These are phyloP conservation scores for Chrysotoxum bicinctum DNA, from an alignment of 2,888 invertebrate species.

Conservation along the genomic window DNA sequence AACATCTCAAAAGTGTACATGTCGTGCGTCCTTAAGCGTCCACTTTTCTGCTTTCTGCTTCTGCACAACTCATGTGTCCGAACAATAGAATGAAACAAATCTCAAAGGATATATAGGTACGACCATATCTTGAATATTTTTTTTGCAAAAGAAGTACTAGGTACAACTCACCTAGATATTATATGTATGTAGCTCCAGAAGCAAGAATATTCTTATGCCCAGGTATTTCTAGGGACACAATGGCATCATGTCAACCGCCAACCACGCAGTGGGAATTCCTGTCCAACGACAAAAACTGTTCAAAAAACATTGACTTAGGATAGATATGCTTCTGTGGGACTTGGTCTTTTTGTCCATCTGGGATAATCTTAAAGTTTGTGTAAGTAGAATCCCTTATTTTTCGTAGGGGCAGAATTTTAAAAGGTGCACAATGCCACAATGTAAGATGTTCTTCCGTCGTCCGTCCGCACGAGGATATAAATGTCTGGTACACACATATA, in stretches of 20 bases:
- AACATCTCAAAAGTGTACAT: conserved; percentile 33
- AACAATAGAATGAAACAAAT: conserved; percentile 39
- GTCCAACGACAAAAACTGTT: background rate
- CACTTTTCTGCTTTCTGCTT: conserved; percentile 1
- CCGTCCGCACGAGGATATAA: conserved; percentile 11
- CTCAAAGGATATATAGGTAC: conserved; percentile 9
- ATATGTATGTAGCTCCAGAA: background rate
- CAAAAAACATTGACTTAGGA: conserved; percentile 22
- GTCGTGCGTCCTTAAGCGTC: conserved; percentile 13
- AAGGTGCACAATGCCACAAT: conserved; percentile 18
- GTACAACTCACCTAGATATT: too few relatives aligned
- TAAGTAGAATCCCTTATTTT: conserved; percentile 11
- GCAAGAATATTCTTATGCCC: background rate
- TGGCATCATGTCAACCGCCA: conserved; percentile 26
- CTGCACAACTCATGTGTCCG: conserved; percentile 13
- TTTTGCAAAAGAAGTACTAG: background rate
- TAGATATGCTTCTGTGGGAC: conserved; percentile 7
- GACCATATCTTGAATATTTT: background rate
- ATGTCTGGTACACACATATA: conserved; percentile 8
- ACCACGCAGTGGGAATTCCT: conserved; percentile 27
- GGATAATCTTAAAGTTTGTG: conserved; percentile 28
- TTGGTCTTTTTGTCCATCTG: conserved; percentile 7
- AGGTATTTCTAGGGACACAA: conserved; percentile 21
- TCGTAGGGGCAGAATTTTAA: background rate
- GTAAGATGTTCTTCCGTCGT: background rate